A percentile compares a stretch with the other conserved stretches of the same genome.
phyloP scores from a whole-genome alignment of 2,113 vertebrate genomes.

The Carassius gibelio region DNA sequence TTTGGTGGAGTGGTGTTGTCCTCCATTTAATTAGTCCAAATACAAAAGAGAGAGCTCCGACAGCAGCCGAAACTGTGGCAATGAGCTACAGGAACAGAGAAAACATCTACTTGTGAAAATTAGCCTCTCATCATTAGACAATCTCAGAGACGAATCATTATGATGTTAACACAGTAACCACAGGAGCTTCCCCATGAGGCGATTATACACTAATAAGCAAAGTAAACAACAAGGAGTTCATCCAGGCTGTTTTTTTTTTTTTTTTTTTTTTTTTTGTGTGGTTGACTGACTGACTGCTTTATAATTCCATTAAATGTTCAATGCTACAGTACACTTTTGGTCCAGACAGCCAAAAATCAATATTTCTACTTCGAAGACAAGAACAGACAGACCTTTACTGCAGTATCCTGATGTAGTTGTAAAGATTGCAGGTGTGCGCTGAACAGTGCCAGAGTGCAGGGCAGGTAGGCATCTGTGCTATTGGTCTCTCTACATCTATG shows the following conservation, averaged over 20 bases:
- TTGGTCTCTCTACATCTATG: constrained; percentile 76
- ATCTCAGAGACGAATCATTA: background rate
- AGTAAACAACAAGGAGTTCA: background rate
- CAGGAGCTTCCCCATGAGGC: background rate
- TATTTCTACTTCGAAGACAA: background rate
- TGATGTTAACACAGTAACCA: background rate
- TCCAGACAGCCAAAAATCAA: background rate
- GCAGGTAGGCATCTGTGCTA: constrained; percentile 72
- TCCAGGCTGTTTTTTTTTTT: background rate
- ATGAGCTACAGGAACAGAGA: constrained; percentile 5
- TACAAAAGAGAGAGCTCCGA: constrained; percentile 18
- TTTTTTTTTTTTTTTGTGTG: background rate
- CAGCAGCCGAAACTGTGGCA: constrained; percentile 11
- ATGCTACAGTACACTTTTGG: background rate
- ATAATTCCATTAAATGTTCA: background rate
- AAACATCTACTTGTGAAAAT: background rate
- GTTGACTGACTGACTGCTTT: background rate
- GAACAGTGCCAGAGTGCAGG: constrained; percentile 78
- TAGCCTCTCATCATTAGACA: background rate
- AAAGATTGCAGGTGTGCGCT: constrained; percentile 66
- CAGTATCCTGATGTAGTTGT: constrained; percentile 61
- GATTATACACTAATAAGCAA: constrained; percentile 3
- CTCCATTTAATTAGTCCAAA: constrained; percentile 33
- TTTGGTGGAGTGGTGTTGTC: background rate
- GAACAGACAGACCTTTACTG: constrained; percentile 68